These are phyloP conservation scores for Micromys minutus DNA, from an alignment of 2,113 vertebrate species.

Conservation along the genomic window DNA sequence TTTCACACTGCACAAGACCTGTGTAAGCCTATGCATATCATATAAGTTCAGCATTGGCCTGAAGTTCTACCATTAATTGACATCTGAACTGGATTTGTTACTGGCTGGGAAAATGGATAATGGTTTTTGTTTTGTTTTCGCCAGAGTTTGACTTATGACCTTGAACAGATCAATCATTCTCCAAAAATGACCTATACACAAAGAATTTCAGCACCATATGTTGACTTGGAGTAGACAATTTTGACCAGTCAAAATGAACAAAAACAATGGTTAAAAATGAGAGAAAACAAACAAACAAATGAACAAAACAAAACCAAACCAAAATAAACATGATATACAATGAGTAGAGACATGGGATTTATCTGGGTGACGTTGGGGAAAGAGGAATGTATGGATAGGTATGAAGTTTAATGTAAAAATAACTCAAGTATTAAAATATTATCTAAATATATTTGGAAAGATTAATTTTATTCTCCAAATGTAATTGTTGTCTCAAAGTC, in stretches of 20 bases:
- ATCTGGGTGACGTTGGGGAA: background rate
- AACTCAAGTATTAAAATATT: background rate
- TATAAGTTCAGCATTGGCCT: background rate
- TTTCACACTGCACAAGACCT: background rate
- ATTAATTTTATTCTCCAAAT: too few relatives aligned
- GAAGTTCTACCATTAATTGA: background rate
- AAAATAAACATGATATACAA: background rate
- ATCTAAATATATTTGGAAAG: background rate
- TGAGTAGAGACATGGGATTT: background rate
- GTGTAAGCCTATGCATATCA: background rate
- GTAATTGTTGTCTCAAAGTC: too few relatives aligned
- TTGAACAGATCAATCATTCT: background rate
- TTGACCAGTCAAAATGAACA: too few relatives aligned
- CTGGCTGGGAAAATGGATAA: background rate
- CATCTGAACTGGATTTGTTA: background rate
- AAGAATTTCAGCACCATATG: background rate
- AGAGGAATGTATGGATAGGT: background rate
- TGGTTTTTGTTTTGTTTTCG: background rate
- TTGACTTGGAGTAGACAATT: background rate
- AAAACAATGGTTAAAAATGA: background rate
- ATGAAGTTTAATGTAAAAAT: background rate
- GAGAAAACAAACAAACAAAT: background rate
- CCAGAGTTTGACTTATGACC: background rate
- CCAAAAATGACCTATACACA: background rate
- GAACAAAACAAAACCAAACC: background rate